Base-by-base conservation (phyloP, 2,888 invertebrate genomes). In the Pycnomerus fuliginosus region DNA sequence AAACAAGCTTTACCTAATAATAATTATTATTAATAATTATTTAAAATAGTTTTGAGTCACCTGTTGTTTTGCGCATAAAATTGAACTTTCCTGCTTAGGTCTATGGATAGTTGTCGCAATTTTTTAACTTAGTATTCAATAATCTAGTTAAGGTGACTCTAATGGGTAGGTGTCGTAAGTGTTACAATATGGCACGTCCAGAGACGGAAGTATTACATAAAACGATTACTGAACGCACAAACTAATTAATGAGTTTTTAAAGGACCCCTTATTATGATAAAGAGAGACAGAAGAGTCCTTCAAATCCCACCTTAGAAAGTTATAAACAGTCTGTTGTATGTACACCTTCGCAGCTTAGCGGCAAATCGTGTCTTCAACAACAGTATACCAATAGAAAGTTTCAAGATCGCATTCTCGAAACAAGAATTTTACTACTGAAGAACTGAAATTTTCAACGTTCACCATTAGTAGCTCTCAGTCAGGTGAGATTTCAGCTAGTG, bases 271-370 rank as follows among this genome's bases (percentile, higher is more conserved):
- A 29, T 43, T 32, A 46, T 27, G 48, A 36, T 52, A 48, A 52
- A 62, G 52, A 53, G 58, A 53, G 60, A 59, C 49, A 43, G 56
- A 58, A 51, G 34, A 50, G 54, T 50, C 52, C 56, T 25, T 56
- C 57, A 55, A 55, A 52, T 46, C 46, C 48, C 53, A 57, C 53
- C 61, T 62, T 63, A 63, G 63, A 63, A 63, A 63, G 63, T 63
- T 56, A n/a, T n/a, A n/a, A n/a, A n/a, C n/a, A n/a, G 56, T 50
- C 50, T 50, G 48, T 34, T 39, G 40, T 33, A 54, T n/a, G 50
- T 11, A 23, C 12, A 30, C 22, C 17, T 46, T 47, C 37, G 25
- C 29, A 35, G 39, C 13, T 27, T 37, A 56, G 55, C 56, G 58
- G 56, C 37, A 45, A 33, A 25, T 20, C n/a, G 24, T 31, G 24